Conservation (phyloP, 30 jellyfish, hydroid and myxozoan species). For the Sanderia malayensis region DNA sequence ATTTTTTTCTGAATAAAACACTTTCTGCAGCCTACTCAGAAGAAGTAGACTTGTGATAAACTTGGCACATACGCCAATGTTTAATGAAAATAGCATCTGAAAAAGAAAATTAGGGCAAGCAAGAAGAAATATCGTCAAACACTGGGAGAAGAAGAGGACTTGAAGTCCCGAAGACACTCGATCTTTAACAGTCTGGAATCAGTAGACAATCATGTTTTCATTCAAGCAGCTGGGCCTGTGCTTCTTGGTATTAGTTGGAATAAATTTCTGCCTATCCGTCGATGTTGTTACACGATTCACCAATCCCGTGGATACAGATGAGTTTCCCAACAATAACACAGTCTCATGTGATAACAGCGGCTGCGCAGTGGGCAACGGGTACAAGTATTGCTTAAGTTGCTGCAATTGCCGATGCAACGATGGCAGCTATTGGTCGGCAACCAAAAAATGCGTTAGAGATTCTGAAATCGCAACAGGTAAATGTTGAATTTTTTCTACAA, state of each 20-base stretch:
- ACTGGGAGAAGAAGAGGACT: too few relatives aligned
- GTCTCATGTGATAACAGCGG: constrained; percentile 3
- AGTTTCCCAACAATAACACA: constrained; percentile 19
- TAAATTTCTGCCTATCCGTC: not conserved
- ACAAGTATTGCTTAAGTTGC: constrained; percentile 20
- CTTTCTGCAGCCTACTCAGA: too few relatives aligned
- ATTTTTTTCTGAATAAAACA: too few relatives aligned
- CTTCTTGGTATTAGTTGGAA: not conserved
- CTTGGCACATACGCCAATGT: too few relatives aligned
- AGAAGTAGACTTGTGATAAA: too few relatives aligned
- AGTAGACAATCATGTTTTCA: too few relatives aligned
- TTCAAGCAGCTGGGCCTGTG: not conserved
- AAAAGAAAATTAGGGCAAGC: too few relatives aligned
- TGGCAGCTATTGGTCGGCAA: constrained; percentile 19
- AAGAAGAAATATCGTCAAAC: too few relatives aligned
- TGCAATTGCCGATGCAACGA: constrained; percentile 33
- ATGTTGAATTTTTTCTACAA: too few relatives aligned
- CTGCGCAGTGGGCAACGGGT: constrained; percentile 12
- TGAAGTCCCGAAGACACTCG: too few relatives aligned
- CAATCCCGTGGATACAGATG: not conserved
- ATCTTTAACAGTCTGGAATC: too few relatives aligned
- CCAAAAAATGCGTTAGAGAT: constrained; percentile 6
- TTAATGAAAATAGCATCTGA: too few relatives aligned
- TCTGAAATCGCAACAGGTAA: constrained; percentile 25
- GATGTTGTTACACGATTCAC: not conserved